Base-by-base conservation (phyloP, 2,888 invertebrate species). In the Trypoxylon attenuatum region DNA sequence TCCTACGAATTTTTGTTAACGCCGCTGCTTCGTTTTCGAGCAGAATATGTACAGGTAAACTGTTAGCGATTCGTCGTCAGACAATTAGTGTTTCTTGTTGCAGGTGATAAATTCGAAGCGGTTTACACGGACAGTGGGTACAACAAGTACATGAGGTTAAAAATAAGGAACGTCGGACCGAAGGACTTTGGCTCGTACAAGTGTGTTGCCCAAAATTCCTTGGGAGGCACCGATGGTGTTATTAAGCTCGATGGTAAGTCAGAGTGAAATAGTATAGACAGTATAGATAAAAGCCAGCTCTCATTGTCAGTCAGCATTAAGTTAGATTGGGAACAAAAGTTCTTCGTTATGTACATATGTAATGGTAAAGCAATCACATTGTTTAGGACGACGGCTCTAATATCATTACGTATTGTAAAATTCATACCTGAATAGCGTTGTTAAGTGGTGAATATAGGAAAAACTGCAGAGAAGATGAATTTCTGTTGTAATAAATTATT, bases 151-250 rank as follows among this genome's bases (percentile, higher is more conserved):
- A 96, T 96, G 96, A 94, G 93, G 90, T 90, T 96, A 84, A 96
- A 95, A 88, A 95, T 96, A 85, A 91, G 94, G 60, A 92, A 92
- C 86, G 93, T 96, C 71, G 91, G 92, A 50, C 89, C 90, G 64
- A 91, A 90, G 79, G 96, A 96, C 88, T 96, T 95, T 86, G 95
- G 95, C 60, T 94, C 94, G 53, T 96, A 96, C 89, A 94, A 94
- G 87, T 96, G 96, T 86, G 94, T 96, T 69, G 96, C 96, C 52
- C 96, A 96, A 89, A 96, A 96, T 88, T 96, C 96, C 39, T 90
- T 95, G 29, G 96, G 96, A 58, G 95, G 95, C 87, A 96, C 96
- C 38, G 96, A 96, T 87, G 96, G 96, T 46, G 91, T 94, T 79
- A 96, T 96, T 85, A 94, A 94, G 88, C 90, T 96, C 71, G 95